Conservation (phyloP, 2,888 invertebrate species). For the Tetropium fuscum region DNA sequence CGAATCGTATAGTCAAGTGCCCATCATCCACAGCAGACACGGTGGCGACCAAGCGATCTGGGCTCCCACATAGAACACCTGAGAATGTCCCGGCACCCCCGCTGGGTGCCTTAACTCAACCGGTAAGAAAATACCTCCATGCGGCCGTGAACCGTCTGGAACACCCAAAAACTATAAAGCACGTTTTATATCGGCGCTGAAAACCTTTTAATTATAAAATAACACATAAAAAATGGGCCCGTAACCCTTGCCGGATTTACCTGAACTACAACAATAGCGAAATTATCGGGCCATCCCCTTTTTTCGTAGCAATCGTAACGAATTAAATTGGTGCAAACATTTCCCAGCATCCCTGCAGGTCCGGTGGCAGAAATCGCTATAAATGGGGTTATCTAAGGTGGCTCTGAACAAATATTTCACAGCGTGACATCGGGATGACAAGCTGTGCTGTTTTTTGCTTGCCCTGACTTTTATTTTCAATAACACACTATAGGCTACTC, state of each 20-base stretch:
- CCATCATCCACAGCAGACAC: constrained; percentile 44
- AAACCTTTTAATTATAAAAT: constrained; percentile 58
- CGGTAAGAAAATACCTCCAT: constrained; percentile 45
- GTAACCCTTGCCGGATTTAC: constrained; percentile 55
- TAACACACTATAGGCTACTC: constrained; percentile 33
- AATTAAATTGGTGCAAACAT: constrained; percentile 52
- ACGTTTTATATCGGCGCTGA: constrained; percentile 37
- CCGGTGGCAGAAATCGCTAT: constrained; percentile 51
- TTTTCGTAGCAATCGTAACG: constrained; percentile 55
- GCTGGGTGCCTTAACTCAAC: constrained; percentile 45
- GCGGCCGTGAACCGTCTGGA: constrained; percentile 34
- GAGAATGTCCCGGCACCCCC: constrained; percentile 59
- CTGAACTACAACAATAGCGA: constrained; percentile 52
- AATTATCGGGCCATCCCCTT: constrained; percentile 59
- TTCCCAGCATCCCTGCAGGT: constrained; percentile 55
- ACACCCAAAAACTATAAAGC: constrained; percentile 27
- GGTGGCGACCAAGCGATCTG: constrained; percentile 45
- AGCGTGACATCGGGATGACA: constrained; percentile 55
- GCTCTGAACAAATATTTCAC: constrained; percentile 55
- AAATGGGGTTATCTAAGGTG: constrained; percentile 54
- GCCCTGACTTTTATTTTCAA: constrained; percentile 49
- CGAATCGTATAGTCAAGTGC: constrained; percentile 41
- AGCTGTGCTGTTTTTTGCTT: constrained; percentile 52
- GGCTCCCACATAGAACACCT: constrained; percentile 53
- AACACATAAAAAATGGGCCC: constrained; percentile 51